A percentile compares a stretch with the other conserved stretches of the same genome.
phyloP scores from a whole-genome alignment of 1,140 invertebrate genomes.

The Ericerus pela region DNA sequence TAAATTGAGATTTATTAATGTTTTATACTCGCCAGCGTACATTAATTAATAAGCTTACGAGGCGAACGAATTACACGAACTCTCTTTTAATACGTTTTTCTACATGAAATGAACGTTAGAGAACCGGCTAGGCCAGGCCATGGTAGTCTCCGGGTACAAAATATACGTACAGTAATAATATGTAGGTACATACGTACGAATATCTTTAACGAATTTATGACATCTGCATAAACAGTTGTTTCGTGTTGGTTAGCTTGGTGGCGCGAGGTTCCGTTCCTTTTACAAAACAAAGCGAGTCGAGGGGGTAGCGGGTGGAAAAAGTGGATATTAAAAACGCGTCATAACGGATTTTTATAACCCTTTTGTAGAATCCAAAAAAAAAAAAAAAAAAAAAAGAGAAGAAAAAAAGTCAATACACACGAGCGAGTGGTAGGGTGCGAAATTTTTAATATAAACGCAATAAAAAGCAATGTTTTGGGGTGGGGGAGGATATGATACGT shows the following conservation, averaged over 20 bases:
- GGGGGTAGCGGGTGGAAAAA: not conserved
- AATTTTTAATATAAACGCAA: conserved; percentile 1
- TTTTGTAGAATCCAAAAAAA: not conserved
- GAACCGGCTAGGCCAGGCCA: no score
- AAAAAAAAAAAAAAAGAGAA: no score
- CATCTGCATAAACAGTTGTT: conserved; percentile 4
- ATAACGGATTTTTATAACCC: conserved; percentile 11
- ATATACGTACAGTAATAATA: no score
- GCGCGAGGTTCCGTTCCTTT: not conserved
- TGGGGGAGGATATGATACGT: conserved; percentile 3
- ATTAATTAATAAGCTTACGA: not conserved
- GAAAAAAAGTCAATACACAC: no score
- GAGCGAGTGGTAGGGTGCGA: no score
- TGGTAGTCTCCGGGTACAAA: no score
- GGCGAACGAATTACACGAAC: not conserved
- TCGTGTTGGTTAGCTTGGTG: not conserved
- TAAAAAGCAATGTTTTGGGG: conserved; percentile 4
- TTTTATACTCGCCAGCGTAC: not conserved
- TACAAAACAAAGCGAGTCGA: not conserved
- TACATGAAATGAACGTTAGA: no score
- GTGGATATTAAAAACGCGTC: conserved; percentile 7
- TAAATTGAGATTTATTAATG: not conserved
- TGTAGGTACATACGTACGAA: no score
- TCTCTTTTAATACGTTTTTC: not conserved
- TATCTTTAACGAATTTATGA: conserved; percentile 9